Evolutionary conservation across 2,113 vertebrate genomes (phyloP).

Genomic region (Sylvietta virens): DNA sequence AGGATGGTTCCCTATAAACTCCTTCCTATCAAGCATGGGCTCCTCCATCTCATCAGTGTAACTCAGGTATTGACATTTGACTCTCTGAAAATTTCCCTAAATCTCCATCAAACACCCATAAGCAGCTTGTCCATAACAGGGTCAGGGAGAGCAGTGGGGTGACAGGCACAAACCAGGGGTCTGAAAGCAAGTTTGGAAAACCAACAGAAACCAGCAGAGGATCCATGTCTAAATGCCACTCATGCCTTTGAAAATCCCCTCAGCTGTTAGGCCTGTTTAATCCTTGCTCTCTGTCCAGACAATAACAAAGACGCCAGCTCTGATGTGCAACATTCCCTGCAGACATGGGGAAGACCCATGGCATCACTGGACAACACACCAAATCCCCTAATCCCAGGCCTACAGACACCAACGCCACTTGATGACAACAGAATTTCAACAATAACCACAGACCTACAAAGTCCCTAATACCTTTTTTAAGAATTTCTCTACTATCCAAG

Average conservation of each 20-base stretch:
- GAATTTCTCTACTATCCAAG: neutral
- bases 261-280: constrained; percentile 27
- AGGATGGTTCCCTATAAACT: neutral
- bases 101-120: neutral
- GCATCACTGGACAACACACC: neutral
- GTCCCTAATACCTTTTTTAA: neutral
- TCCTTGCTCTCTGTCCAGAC: neutral
- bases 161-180: neutral
- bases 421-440: neutral
- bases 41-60: neutral
- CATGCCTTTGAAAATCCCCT: neutral
- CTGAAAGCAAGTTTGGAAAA: neutral
- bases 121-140: neutral
- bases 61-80: neutral
- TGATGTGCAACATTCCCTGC: neutral
- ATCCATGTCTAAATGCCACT: neutral
- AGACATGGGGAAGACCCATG: neutral
- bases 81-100: neutral
- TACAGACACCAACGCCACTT: neutral
- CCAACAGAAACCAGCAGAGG: neutral
- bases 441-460: neutral
- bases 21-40: neutral
- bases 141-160: neutral
- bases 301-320: neutral
- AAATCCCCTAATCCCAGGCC: neutral